Evolutionary conservation across 2,113 vertebrate species (phyloP).

Genomic region (Indicator indicator): DNA sequence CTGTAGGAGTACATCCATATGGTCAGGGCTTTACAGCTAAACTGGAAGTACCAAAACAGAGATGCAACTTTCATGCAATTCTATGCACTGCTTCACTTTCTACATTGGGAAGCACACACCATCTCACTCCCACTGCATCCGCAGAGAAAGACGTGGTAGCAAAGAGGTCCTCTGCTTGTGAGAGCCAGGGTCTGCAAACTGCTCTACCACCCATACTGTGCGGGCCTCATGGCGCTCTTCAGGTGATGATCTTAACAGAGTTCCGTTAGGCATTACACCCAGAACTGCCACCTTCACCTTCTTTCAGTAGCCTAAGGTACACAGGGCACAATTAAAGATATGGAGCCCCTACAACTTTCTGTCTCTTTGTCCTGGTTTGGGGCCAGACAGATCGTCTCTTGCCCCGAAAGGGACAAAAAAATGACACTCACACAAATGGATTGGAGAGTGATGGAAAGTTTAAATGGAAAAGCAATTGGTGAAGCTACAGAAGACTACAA

Average conservation of each 20-base stretch:
- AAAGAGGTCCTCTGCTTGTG: neutral
- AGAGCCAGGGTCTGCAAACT: neutral
- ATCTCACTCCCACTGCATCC: slow-evolving; percentile 29
- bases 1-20: slow-evolving; percentile 61
- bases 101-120: neutral
- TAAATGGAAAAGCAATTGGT: too few species aligned
- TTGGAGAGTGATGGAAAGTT: too few species aligned
- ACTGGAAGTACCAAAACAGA: slow-evolving; percentile 63
- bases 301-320: neutral
- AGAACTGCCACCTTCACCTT: too few species aligned
- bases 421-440: too few species aligned
- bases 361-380: too few species aligned
- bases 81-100: neutral
- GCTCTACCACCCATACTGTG: rapidly evolving
- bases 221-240: rapidly evolving
- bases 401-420: too few species aligned
- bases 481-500: too few species aligned
- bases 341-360: rapidly evolving
- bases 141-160: neutral
- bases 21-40: slow-evolving; percentile 35
- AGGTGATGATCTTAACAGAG: neutral
- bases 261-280: neutral
- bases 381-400: too few species aligned
- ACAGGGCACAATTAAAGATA: neutral
- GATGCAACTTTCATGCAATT: slow-evolving; percentile 20